Base-by-base conservation (phyloP, 2,113 vertebrate species). In the Salvelinus sp. region DNA sequence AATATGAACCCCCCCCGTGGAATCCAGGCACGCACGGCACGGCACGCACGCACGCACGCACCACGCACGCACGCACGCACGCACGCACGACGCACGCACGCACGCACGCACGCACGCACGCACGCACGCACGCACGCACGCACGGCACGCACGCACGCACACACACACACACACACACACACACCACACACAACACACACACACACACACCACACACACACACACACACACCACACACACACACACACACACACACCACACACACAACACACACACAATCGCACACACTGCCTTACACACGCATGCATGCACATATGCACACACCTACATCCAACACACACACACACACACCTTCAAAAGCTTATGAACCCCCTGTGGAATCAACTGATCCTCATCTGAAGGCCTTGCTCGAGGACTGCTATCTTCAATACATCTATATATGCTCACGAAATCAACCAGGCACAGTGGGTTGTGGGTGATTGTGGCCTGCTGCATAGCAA, bases 271-370 rank as follows among this genome's bases (percentile, higher is more conserved):
- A 57, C 54, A 57, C 16, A 57, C 16, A 57, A n/a, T n/a, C n/a
- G n/a, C 54, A 57, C 54, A 57, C 0, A 4, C 50, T 20, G 18
- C 38, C 54, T 10, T 14, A 57, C 54, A 4, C 3, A 57, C 3
- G 9, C 54, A 57, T 6, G 18, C 54, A 57, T 20, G 18, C 14
- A 16, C 54, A 57, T 10, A 50, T 3, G 5, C 9, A 50, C 47
- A 75, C 76, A 72, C 28, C 13, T 22, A 57, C 25, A 25, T 1
- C 2, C 2, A 27, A 54, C 48, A 54, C 7, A 57, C 3, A 57
- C 47, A 75, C 76, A 72, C 38, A 18, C 27, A 58, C 74, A 70
- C 74, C 68, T 74, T 82, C 72, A 73, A 75, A 76, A 75, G 72
- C 64, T 38, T 66, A 72, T 58, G 18, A 16, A 0, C 57, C 65